These are phyloP conservation scores for Anguilla anguilla DNA, from an alignment of 2,797 vertebrate genomes.

Conservation along the genomic window DNA sequence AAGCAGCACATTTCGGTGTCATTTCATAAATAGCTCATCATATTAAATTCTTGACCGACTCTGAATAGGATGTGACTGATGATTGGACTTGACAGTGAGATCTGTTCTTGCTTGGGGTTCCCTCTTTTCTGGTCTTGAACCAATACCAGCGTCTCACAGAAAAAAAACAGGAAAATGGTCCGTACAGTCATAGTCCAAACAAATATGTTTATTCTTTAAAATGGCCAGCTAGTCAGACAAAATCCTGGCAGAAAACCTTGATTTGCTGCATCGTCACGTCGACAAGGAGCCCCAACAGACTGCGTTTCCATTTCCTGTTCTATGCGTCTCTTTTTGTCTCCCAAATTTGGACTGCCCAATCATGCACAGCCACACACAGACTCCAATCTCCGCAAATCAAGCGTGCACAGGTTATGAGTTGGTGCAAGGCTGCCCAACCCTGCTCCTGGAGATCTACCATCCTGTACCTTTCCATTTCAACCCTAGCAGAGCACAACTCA, in stretches of 20 bases:
- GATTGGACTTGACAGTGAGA: neutral
- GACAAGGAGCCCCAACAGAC: neutral
- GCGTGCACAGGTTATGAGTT: too few species aligned
- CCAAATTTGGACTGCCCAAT: too few species aligned
- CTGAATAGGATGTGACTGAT: neutral
- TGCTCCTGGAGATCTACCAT: too few species aligned
- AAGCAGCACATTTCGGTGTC: conserved; percentile 24
- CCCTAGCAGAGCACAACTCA: too few species aligned
- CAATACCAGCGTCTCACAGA: neutral
- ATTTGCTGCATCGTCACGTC: neutral
- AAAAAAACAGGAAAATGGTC: neutral
- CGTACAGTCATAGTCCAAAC: neutral
- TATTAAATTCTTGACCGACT: neutral
- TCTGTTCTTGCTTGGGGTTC: neutral
- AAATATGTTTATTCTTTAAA: neutral
- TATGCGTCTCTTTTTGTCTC: too few species aligned
- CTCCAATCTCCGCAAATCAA: too few species aligned
- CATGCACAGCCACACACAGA: too few species aligned
- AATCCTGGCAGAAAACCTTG: neutral
- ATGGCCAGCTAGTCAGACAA: neutral
- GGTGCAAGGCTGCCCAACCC: too few species aligned
- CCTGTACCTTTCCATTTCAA: too few species aligned
- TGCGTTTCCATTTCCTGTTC: neutral
- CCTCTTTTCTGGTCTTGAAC: neutral
- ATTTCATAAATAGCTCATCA: neutral